Evolutionary conservation across 2,797 vertebrate genomes (phyloP).

Genomic region (Heterohyrax brucei): DNA sequence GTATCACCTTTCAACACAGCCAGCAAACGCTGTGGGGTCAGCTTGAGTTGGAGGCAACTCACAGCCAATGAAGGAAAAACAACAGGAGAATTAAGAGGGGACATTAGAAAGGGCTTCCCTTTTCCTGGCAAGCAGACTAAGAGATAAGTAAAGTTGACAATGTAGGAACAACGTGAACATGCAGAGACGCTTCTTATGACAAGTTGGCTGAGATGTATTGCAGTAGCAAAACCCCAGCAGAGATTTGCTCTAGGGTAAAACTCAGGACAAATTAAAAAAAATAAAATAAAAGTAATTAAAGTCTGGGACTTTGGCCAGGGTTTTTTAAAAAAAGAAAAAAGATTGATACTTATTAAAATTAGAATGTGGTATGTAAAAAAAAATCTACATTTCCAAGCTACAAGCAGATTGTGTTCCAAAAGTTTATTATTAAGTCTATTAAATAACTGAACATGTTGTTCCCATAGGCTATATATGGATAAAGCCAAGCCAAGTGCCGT

Average conservation of each 20-base stretch:
- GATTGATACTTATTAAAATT: conserved; percentile 62
- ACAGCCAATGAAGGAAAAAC: neutral
- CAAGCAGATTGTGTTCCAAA: neutral
- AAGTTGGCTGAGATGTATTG: too few species aligned
- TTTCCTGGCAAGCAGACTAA: neutral
- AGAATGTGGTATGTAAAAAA: neutral
- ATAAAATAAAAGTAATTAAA: conserved; percentile 59
- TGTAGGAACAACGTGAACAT: neutral
- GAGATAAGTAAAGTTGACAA: neutral
- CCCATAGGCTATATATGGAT: neutral
- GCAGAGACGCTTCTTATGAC: neutral
- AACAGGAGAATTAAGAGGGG: neutral
- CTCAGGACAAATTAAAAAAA: conserved; percentile 28
- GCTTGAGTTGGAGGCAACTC: neutral
- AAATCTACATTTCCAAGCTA: neutral
- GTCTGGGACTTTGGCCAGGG: conserved; percentile 26
- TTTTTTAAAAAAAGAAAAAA: neutral
- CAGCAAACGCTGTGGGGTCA: neutral
- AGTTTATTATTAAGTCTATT: neutral
- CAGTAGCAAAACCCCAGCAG: neutral
- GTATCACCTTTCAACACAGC: too few species aligned
- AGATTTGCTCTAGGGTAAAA: conserved; percentile 31
- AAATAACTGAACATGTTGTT: neutral
- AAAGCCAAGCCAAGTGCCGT: too few species aligned
- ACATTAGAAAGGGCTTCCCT: neutral